Conservation (phyloP, 2,888 invertebrate species). For the Drosophila koepferae region DNA sequence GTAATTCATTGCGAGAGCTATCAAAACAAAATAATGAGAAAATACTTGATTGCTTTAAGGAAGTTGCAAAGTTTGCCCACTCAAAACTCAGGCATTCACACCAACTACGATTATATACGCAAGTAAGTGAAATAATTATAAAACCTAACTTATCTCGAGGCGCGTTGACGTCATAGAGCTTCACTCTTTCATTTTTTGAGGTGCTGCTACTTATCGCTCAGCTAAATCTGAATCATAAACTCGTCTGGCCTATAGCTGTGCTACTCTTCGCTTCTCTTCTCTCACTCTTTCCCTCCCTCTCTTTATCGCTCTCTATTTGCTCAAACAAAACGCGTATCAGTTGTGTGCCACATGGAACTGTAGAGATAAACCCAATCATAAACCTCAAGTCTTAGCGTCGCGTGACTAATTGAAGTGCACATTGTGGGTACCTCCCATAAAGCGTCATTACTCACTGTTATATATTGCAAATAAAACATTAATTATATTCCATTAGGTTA, state of each 20-base stretch:
- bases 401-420: slow-evolving; percentile 67
- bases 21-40: slow-evolving; percentile 40
- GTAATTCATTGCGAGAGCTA: slow-evolving; percentile 17
- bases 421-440: slow-evolving; percentile 15
- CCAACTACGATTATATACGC: slow-evolving; percentile 36
- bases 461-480: not conserved
- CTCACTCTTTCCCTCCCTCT: not conserved
- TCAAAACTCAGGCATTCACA: slow-evolving; percentile 9
- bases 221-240: slow-evolving; percentile 33
- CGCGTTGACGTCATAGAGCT: slow-evolving; percentile 9
- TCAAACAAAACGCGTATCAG: slow-evolving; percentile 17
- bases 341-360: slow-evolving; percentile 2
- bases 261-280: not conserved
- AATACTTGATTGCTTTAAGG: slow-evolving; percentile 10
- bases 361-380: slow-evolving; percentile 24
- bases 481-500: not conserved
- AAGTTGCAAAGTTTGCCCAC: slow-evolving; percentile 2
- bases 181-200: not conserved
- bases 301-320: not conserved
- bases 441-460: not conserved
- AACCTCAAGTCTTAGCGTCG: slow-evolving; percentile 39
- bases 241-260: slow-evolving; percentile 13
- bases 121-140: slow-evolving; percentile 58
- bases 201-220: slow-evolving; percentile 24
- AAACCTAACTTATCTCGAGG: not conserved